Base-by-base conservation (phyloP, 2,888 invertebrate genomes). In the Pimpla rufipes region DNA sequence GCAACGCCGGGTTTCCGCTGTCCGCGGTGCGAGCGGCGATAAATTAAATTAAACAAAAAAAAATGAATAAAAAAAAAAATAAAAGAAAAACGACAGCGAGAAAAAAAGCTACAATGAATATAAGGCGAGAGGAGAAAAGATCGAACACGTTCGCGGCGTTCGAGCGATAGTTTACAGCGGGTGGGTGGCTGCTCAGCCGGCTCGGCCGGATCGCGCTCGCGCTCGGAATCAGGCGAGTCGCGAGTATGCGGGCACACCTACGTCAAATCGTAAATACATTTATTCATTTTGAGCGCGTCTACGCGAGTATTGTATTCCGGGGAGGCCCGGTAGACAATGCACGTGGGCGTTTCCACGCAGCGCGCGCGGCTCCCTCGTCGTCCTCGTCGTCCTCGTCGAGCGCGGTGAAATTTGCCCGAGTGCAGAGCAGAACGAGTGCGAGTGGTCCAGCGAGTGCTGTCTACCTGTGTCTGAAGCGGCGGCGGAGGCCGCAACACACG, bases 241-340 rank as follows among this genome's bases (percentile, higher is more conserved):
- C 86, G 88, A 85, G 74, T 80, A 81, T 83, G 83, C 83, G 76
- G 86, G 79, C 84, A 85, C 83, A 83, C 85, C 86, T 83, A 86
- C 86, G 81, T 84, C 79, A 89, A 90, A 91, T 91, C 89, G 89
- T 89, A 90, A 91, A 93, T 92, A 91, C 92, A 92, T 93, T 92
- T 93, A 93, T 93, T 92, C 92, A 92, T 92, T 90, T 90, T 89
- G 59, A 90, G 89, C 79, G 78, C 73, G 81, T 84, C 76, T 81
- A 89, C 90, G 89, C 89, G 89, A 91, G 92, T 91, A 93, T 92
- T 93, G 93, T 93, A 92, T 92, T 92, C 91, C 87, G 89, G 80
- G 81, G 76, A 83, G 83, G 88, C 86, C 88, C 86, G 88, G 88
- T 91, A 91, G 90, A 93, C 92, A 93, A 93, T 92, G 91, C 90